Base-by-base conservation (phyloP, 53 echinoderm and acorn worm genomes). In the Mesocentrotus franciscanus region DNA sequence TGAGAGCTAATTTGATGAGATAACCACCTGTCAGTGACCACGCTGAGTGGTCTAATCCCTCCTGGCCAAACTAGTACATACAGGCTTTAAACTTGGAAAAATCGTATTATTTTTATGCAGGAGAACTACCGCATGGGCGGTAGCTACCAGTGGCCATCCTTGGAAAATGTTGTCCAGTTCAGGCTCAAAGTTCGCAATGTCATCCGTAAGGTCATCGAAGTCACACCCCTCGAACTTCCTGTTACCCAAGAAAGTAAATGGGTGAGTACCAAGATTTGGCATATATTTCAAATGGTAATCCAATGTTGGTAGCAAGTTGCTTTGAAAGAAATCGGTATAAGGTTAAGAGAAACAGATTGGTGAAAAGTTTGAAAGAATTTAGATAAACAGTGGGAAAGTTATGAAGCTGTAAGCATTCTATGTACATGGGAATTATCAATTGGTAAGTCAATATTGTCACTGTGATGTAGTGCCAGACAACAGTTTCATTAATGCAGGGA, bases 61-160 rank as follows among this genome's bases (percentile, higher is more conserved):
- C n/a, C n/a, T n/a, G n/a, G n/a, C n/a, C n/a, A n/a, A n/a, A n/a
- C n/a, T n/a, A n/a, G n/a, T n/a, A n/a, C n/a, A n/a, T n/a, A n/a
- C n/a, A n/a, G n/a, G n/a, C n/a, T n/a, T n/a, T n/a, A 20, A 64
- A 64, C 16, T 14, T 18, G 49, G 49, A 49, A 18, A 64, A 64
- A 16, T 64, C 64, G 16, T 16, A 64, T 15, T 64, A 64, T 15
- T 64, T 0, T 64, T 18, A 16, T 49, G 34, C 95, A 99, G 99
- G 99, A 98, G 92, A 96, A 99, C 61, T 98, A 97, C 68, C 97
- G 99, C 29, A 98, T 99, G 99, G 99, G 99, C 34, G 99, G 99
- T 35, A 96, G 96, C 78, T 99, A 95, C 96, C 79, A 99, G 94
- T 99, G 99, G 99, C 99, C 99, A 5, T 61, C 90, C n/a, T 64